These are phyloP conservation scores for Bellardia pandia DNA, from an alignment of 2,888 invertebrate genomes.

Conservation along the genomic window DNA sequence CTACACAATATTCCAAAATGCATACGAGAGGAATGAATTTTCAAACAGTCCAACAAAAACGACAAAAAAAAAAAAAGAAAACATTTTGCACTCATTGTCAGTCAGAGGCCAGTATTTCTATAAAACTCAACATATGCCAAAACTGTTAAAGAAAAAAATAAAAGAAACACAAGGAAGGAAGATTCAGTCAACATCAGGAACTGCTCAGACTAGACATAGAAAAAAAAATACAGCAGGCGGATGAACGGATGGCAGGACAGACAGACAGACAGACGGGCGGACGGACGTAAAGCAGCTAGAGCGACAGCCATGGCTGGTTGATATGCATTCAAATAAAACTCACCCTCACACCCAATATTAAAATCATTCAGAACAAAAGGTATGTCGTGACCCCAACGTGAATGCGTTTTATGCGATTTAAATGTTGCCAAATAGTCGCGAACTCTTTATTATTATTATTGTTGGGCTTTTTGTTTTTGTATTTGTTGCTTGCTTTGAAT, in stretches of 20 bases:
- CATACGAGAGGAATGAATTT: conserved; percentile 63
- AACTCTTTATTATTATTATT: conserved; percentile 69
- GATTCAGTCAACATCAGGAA: conserved; percentile 53
- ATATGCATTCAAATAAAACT: conserved; percentile 68
- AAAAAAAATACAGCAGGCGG: not conserved
- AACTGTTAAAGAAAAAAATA: not conserved
- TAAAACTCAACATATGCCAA: conserved; percentile 56
- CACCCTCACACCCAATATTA: conserved; percentile 73
- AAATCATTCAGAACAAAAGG: conserved; percentile 73
- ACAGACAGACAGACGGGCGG: conserved; percentile 24
- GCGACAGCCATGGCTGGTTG: conserved; percentile 41
- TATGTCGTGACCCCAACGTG: conserved; percentile 83
- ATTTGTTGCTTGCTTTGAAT: conserved; percentile 48
- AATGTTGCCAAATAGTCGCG: conserved; percentile 75
- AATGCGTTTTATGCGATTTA: conserved; percentile 77
- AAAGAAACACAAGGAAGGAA: conserved; percentile 15
- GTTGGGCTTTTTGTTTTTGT: conserved; percentile 2
- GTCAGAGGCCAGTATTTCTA: conserved; percentile 70
- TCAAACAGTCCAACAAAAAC: conserved; percentile 56
- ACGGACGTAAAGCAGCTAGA: not conserved
- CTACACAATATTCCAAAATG: conserved; percentile 56
- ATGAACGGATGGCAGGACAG: not conserved
- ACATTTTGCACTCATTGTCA: conserved; percentile 71
- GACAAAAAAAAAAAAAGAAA: conserved; percentile 45
- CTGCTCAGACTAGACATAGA: conserved; percentile 46